Evolutionary conservation across 1,140 invertebrate genomes (phyloP).

Genomic region (Hyles euphorbiae): DNA sequence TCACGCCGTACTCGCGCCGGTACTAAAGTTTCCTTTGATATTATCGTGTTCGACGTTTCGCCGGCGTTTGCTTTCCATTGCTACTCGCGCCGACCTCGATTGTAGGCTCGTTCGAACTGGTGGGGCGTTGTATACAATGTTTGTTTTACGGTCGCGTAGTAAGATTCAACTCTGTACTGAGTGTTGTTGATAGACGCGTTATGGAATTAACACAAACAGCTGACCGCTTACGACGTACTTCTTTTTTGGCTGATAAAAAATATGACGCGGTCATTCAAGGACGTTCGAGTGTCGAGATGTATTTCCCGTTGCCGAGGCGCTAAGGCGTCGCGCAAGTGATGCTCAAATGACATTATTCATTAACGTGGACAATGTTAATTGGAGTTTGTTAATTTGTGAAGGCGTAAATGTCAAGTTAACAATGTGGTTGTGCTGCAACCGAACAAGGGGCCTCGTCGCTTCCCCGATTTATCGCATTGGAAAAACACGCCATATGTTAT

Average conservation of each 20-base stretch:
- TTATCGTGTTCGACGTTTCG: slow-evolving; percentile 34
- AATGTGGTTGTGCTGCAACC: slow-evolving; percentile 3
- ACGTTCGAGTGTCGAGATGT: slow-evolving; percentile 55
- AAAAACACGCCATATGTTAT: slow-evolving; percentile 68
- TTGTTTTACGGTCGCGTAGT: slow-evolving; percentile 14
- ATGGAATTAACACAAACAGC: slow-evolving; percentile 65
- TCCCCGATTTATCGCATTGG: slow-evolving; percentile 57
- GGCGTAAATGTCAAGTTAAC: slow-evolving; percentile 12
- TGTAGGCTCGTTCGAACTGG: not conserved
- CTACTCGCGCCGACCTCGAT: slow-evolving; percentile 11
- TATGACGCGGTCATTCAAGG: slow-evolving; percentile 65
- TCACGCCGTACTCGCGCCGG: slow-evolving; percentile 60
- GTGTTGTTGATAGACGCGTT: slow-evolving; percentile 59
- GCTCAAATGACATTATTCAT: slow-evolving; percentile 35
- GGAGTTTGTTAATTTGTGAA: slow-evolving; percentile 19
- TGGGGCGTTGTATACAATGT: slow-evolving; percentile 27
- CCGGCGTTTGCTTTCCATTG: slow-evolving; percentile 41
- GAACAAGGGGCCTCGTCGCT: slow-evolving; percentile 42
- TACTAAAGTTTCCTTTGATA: slow-evolving; percentile 44
- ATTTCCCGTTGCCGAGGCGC: slow-evolving; percentile 56
- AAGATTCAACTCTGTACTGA: slow-evolving; percentile 23
- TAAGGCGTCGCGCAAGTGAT: slow-evolving; percentile 40
- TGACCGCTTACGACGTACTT: slow-evolving; percentile 56
- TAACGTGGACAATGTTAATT: slow-evolving; percentile 28
- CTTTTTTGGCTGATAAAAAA: slow-evolving; percentile 62